phyloP scores from a whole-genome alignment of 1,140 invertebrate species.

The Bombus picipes region DNA sequence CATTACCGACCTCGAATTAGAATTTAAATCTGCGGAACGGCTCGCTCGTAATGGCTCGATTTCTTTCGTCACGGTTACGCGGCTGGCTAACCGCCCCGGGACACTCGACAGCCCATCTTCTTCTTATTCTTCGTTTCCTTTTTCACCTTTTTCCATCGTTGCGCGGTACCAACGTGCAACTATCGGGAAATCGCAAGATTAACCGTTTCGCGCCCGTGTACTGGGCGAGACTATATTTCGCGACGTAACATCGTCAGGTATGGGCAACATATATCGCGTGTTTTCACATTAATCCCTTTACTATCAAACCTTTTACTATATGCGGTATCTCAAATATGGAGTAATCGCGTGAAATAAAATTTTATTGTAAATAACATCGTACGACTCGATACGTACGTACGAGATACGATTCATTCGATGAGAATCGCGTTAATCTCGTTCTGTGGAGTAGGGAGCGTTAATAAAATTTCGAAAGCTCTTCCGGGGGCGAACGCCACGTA shows the following conservation, averaged over 20 bases:
- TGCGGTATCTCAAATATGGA: too few relatives aligned
- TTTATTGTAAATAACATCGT: background rate
- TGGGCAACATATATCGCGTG: too few relatives aligned
- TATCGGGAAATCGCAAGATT: background rate
- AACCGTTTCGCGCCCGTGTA: background rate
- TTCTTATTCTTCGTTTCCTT: background rate
- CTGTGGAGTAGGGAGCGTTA: background rate
- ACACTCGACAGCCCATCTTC: slow-evolving; percentile 22
- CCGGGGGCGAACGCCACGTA: background rate
- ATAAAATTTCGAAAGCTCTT: slow-evolving; percentile 6
- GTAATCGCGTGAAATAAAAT: too few relatives aligned
- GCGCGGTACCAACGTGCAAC: background rate
- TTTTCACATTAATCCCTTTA: too few relatives aligned
- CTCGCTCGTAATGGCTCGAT: slow-evolving; percentile 59
- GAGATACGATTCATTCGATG: background rate
- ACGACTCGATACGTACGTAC: background rate
- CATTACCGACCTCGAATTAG: slow-evolving; percentile 60
- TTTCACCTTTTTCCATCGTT: too few relatives aligned
- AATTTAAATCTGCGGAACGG: slow-evolving; percentile 70
- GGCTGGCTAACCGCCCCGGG: slow-evolving; percentile 34
- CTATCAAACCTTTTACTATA: too few relatives aligned
- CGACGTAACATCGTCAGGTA: too few relatives aligned
- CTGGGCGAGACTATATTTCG: too few relatives aligned
- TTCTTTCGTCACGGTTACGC: slow-evolving; percentile 61
- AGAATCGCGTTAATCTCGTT: background rate